These are phyloP conservation scores for Ibycter americanus DNA, from an alignment of 2,797 vertebrate genomes.

Conservation along the genomic window DNA sequence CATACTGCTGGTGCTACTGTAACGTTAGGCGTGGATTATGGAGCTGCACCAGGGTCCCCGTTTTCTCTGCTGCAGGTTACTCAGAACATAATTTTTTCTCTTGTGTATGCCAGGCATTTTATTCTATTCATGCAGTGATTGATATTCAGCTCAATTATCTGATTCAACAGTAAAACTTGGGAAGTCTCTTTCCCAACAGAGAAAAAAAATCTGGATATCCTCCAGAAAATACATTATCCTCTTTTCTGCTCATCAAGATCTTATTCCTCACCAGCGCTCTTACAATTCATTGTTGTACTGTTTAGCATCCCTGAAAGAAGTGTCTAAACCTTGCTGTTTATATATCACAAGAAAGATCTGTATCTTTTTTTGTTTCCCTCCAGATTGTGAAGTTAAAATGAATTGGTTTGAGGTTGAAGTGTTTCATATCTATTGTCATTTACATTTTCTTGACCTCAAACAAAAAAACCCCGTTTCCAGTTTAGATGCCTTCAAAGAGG, in stretches of 20 bases:
- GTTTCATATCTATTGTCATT: background rate
- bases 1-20: background rate
- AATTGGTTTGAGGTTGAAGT: background rate
- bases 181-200: background rate
- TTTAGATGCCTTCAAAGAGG: background rate
- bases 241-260: background rate
- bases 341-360: background rate
- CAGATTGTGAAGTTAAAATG: background rate
- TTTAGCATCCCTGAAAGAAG: background rate
- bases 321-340: background rate
- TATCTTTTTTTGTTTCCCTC: no score
- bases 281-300: background rate
- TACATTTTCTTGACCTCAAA: background rate
- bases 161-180: background rate
- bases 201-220: background rate
- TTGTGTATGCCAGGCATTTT: background rate
- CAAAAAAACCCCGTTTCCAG: background rate
- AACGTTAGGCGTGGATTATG: background rate
- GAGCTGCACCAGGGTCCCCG: background rate
- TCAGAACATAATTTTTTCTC: background rate
- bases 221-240: background rate
- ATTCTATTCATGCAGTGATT: background rate
- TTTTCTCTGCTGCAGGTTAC: background rate
- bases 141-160: background rate
- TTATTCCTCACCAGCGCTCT: background rate